A percentile compares a stretch with the other conserved stretches of the same genome.
These are phyloP conservation scores for Ceratina calcarata DNA, from an alignment of 1,140 invertebrate genomes.

Conservation along the genomic window DNA sequence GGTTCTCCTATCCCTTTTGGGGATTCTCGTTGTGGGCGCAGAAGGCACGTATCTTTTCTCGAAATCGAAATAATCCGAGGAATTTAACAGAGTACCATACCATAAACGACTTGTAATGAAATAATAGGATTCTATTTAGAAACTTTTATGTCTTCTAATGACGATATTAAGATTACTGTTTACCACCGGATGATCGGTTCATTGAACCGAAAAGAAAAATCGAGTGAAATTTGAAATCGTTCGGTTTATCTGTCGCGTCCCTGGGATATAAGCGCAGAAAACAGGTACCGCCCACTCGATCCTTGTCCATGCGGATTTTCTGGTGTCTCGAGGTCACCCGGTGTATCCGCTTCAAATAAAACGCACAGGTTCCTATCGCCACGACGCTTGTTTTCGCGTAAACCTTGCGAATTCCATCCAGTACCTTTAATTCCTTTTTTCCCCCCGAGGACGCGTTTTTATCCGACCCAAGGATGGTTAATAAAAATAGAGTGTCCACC, in stretches of 20 bases:
- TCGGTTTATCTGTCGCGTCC: slow-evolving; percentile 1
- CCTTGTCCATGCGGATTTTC: slow-evolving; percentile 66
- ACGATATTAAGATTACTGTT: too few relatives aligned
- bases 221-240: background rate
- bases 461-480: background rate
- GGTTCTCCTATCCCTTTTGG: slow-evolving; percentile 69
- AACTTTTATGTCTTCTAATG: too few relatives aligned
- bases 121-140: too few relatives aligned
- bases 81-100: background rate
- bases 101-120: background rate
- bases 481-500: too few relatives aligned
- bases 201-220: background rate
- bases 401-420: slow-evolving; percentile 21
- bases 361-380: slow-evolving; percentile 28
- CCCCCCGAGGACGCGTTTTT: background rate
- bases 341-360: slow-evolving; percentile 60
- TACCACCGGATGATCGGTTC: background rate
- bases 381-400: slow-evolving; percentile 6
- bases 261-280: slow-evolving; percentile 42
- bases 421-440: slow-evolving; percentile 1
- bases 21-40: slow-evolving; percentile 64
- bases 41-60: slow-evolving; percentile 64
- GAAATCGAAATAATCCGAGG: background rate
- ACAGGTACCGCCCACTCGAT: slow-evolving; percentile 67
- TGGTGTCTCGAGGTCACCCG: slow-evolving; percentile 70